Conservation (phyloP, 2,888 invertebrate species). For the Pandemis heparana region DNA sequence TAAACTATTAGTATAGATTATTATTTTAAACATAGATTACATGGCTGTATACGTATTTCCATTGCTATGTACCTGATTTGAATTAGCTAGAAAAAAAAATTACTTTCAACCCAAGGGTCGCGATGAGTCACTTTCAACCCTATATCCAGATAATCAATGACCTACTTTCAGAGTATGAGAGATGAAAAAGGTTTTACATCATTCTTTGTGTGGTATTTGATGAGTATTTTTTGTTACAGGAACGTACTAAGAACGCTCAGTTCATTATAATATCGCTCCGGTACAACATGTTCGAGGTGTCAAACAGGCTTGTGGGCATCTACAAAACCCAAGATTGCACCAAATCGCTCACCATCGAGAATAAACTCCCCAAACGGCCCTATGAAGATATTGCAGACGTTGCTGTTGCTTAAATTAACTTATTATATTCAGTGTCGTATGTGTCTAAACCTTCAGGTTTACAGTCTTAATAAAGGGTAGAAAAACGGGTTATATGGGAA, state of each 20-base stretch:
- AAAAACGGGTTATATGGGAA: no score
- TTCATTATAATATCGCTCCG: slow-evolving; percentile 99
- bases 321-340: slow-evolving; percentile 97
- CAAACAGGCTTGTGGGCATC: slow-evolving; percentile 96
- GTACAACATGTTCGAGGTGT: slow-evolving; percentile 98
- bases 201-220: no score
- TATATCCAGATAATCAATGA: no score
- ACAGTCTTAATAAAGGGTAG: neutral
- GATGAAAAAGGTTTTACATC: no score
- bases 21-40: no score
- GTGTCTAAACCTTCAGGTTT: neutral
- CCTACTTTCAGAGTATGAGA: no score
- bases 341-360: slow-evolving; percentile 89
- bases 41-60: no score
- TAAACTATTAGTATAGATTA: no score
- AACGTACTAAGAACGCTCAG: slow-evolving; percentile 98
- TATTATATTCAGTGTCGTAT: neutral
- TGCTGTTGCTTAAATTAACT: slow-evolving; percentile 13
- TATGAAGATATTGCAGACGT: slow-evolving; percentile 44
- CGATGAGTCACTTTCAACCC: no score
- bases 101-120: no score
- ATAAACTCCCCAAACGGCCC: slow-evolving; percentile 60
- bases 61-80: no score
- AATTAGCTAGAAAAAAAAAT: no score
- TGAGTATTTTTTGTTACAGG: slow-evolving; percentile 82